Evolutionary conservation across 2,113 vertebrate genomes (phyloP).

Genomic region (Burhinus bistriatus): DNA sequence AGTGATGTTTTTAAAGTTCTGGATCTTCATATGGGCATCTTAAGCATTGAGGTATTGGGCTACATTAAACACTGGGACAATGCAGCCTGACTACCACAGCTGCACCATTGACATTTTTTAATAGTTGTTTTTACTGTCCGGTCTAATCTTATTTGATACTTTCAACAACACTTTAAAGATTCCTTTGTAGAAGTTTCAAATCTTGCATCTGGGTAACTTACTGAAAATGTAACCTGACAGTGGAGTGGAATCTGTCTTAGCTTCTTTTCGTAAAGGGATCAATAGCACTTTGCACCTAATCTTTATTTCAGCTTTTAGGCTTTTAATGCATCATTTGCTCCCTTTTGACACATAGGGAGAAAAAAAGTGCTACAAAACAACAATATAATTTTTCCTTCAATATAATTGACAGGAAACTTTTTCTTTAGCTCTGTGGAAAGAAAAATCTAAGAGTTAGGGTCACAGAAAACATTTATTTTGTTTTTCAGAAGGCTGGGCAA

Average conservation of each 20-base stretch:
- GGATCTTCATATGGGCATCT: background rate
- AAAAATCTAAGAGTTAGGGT: slow-evolving; percentile 53
- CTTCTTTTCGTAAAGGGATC: slow-evolving; percentile 63
- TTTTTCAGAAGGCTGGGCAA: slow-evolving; percentile 62
- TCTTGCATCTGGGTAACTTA: slow-evolving; percentile 25
- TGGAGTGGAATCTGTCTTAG: slow-evolving; percentile 27
- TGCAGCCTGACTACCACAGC: background rate
- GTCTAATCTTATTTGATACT: background rate
- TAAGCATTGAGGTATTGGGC: background rate
- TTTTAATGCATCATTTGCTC: slow-evolving; percentile 70
- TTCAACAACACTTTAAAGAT: slow-evolving; percentile 27
- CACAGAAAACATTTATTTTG: slow-evolving; percentile 64
- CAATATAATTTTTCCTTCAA: slow-evolving; percentile 58
- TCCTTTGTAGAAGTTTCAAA: slow-evolving; percentile 26
- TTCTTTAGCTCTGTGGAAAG: slow-evolving; percentile 29
- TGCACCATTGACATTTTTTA: background rate
- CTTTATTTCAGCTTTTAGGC: slow-evolving; percentile 68
- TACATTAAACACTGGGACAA: background rate
- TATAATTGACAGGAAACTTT: slow-evolving; percentile 56
- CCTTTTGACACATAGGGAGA: slow-evolving; percentile 65
- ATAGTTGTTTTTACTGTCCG: background rate
- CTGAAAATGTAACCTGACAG: slow-evolving; percentile 69
- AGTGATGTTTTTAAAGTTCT: background rate
- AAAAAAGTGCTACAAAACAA: slow-evolving; percentile 48
- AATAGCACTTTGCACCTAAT: slow-evolving; percentile 74